phyloP scores from a whole-genome alignment of 1,140 invertebrate genomes.

The Ladona fulva region DNA sequence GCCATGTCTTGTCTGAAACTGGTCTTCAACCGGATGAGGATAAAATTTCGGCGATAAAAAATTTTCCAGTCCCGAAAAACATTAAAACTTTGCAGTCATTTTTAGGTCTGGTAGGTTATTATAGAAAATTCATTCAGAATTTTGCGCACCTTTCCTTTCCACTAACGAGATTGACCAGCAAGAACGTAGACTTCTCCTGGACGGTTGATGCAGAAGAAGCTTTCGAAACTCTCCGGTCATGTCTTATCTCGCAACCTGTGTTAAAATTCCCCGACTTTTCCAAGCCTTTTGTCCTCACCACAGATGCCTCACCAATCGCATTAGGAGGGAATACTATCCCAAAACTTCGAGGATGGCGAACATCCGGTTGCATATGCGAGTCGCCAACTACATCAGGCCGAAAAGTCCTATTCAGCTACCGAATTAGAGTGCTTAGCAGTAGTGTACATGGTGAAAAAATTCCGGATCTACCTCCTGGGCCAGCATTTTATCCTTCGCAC shows the following conservation, averaged over 20 bases:
- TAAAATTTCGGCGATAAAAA: constrained; percentile 11
- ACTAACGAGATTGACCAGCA: constrained; percentile 14
- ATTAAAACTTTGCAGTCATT: constrained; percentile 15
- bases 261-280: neutral
- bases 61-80: neutral
- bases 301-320: neutral
- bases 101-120: constrained; percentile 18
- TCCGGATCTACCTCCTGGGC: no score
- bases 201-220: constrained; percentile 12
- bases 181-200: constrained; percentile 16
- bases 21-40: constrained; percentile 11
- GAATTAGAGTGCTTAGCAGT: constrained; percentile 38
- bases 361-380: constrained; percentile 31
- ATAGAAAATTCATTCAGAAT: constrained; percentile 18
- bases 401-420: constrained; percentile 37
- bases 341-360: constrained; percentile 24
- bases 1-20: neutral
- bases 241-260: constrained; percentile 1
- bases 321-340: neutral
- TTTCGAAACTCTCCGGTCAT: neutral
- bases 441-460: constrained; percentile 20
- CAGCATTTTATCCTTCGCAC: no score
- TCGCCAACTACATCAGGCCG: constrained; percentile 28
- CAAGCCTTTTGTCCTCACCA: neutral
- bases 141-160: constrained; percentile 18